phyloP scores from a whole-genome alignment of 2,797 vertebrate species.

The Paramormyrops hopkinsi region DNA sequence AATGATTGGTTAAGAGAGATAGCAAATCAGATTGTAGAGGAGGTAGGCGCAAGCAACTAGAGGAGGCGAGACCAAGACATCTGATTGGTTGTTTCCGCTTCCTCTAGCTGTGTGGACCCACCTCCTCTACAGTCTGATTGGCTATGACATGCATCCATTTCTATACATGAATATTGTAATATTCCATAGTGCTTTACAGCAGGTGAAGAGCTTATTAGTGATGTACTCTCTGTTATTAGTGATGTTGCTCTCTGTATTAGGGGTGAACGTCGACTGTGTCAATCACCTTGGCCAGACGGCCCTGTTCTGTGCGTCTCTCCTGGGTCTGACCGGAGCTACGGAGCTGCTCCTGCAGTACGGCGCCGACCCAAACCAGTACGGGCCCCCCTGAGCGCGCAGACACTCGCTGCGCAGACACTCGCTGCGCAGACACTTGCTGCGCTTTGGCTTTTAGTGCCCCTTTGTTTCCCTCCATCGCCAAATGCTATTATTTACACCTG shows the following conservation, averaged over 20 bases:
- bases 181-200: neutral
- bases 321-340: conserved; percentile 61
- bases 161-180: neutral
- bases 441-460: neutral
- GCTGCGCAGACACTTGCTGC: too few species aligned
- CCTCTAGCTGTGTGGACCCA: neutral
- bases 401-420: neutral
- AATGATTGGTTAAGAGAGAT: neutral
- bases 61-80: neutral
- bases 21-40: neutral
- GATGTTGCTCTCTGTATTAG: conserved; percentile 40
- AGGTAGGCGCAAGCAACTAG: neutral
- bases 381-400: neutral
- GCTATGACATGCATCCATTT: neutral
- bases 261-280: conserved; percentile 57
- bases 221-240: neutral
- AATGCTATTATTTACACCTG: neutral
- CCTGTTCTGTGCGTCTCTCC: conserved; percentile 66
- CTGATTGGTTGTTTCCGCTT: neutral
- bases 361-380: conserved; percentile 77
- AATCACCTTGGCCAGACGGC: conserved; percentile 73
- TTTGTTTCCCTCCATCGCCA: neutral
- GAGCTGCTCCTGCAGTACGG: conserved; percentile 68
- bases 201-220: neutral
- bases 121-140: neutral